Base-by-base conservation (phyloP, 2,797 vertebrate species). In the Parauchenoglanis punctatus region DNA sequence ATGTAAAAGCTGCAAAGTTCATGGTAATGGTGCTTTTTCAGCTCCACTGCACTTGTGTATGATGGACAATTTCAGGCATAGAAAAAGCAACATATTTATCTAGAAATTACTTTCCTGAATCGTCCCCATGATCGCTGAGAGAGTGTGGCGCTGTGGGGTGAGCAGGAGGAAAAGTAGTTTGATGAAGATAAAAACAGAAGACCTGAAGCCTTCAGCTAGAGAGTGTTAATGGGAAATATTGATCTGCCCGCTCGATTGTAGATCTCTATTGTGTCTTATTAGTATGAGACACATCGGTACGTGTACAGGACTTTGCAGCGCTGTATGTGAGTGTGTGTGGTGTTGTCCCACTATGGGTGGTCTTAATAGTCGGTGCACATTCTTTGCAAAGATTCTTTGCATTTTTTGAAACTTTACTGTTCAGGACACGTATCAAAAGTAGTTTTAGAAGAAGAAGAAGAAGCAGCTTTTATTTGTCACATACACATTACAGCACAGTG, bases 171-270 rank as follows among this genome's bases (percentile, higher is more conserved):
- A 65, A 49, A 58, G n/a, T 40, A 68, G 73, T 87, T 72, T 81
- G n/a, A 78, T 83, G 84, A 86, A 86, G 88, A 89, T 84, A 87
- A 87, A 91, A 89, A 91, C 86, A 89, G 84, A 84, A 88, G 35
- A 86, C 81, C 77, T 83, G 78, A 59, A 82, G 70, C 83, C 82
- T 76, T 28, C 54, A 81, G 85, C 84, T 70, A 75, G 23, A 88
- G 13, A 85, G 88, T n/a, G 52, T 81, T 89, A 88, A 90, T 90
- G 80, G 68, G 56, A 89, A 87, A 90, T 88, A 88, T 91, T 87
- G 85, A 89, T 90, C 77, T 40, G 12, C 54, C 81, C 25, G 28
- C 54, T 85, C 49, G 70, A 56, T 75, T 49, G 67, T 86, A 77
- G 76, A 76, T 81, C 63, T 82, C 52, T 44, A 81, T 73, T 89